Base-by-base conservation (phyloP, 2,797 vertebrate genomes). In the Semaprochilodus insignis region DNA sequence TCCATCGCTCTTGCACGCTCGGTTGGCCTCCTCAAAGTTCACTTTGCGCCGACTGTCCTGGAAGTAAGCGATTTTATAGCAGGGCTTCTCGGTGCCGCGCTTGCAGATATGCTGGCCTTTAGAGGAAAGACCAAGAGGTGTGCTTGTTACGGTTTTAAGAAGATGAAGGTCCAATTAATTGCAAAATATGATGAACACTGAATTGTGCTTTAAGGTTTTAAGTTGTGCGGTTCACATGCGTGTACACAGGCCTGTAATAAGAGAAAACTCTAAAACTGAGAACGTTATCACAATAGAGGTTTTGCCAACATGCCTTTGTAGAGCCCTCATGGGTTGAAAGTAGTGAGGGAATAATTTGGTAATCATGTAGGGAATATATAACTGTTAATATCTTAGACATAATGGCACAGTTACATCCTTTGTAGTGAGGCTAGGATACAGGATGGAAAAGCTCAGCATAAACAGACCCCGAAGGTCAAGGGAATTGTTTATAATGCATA, bases 51-150 rank as follows among this genome's bases (percentile, higher is more conserved):
- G 94, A 55, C 88, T 91, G 15, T 99, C 96, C 0, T 95, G 96
- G 84, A 97, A 98, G 86, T 98, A 97, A 77, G 97, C 94, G 8
- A 97, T 93, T 86, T 97, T 98, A 88, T 99, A 99, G 88, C 97
- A 99, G 0, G 97, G 97, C 2, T 82, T 95, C 73, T 95, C 94
- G 0, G 95, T 96, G 0, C 96, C 97, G 4, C 93, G 88, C 70
- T 94, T 93, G 89, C 97, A 99, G 80, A 98, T 91, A 0, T 90
- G 94, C 85, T 99, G 97, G 16, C 97, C 97, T 99, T 82, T n/a
- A 6, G 36, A 44, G 6, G 19, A 57, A 34, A 63, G 36, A 23
- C 17, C 1, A 34, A 44, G 16, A 70, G 15, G 27, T 10, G 21
- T 25, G 23, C 8, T 21, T 3, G 60, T 62, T 62, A 62, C 15